Evolutionary conservation across 2,113 vertebrate species (phyloP), one percentile per base, ranked within the genome.

Genomic region (Empidonax traillii): DNA sequence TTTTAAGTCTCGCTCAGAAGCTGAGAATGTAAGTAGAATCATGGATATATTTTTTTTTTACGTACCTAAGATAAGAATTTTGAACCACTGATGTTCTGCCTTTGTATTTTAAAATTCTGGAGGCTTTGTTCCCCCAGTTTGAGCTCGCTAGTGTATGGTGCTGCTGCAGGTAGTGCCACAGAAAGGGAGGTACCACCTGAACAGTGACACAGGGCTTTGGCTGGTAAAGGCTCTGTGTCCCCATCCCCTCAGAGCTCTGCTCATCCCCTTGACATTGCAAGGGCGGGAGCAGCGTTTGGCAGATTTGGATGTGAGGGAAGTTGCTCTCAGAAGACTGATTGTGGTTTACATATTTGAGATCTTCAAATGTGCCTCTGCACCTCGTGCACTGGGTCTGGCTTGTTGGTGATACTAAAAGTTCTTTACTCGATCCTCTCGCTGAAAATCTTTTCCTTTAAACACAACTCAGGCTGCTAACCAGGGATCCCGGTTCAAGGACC

Each of bases 401-500:
- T 4, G 49, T 12, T 85, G 39, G 52, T 23, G 3, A 7, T 77
- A 9, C 71, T 37, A 5, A 9, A 18, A 51, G 15, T 14, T n/a
- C 8, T 55, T 9, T 6, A 2, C 31, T 20, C 28, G 20, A 7
- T 28, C 5, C 31, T 52, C 2, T 24, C 28, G 78, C 52, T 78
- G 75, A 95, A 39, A 76, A 75, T 18, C 2, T 73, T 10, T 49
- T 84, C 9, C 1, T 80, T 95, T 94, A 7, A 20, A 17, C 90
- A 71, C 80, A 10, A 87, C 97, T 18, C 80, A 99, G 99, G 99
- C 99, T 97, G 98, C 99, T 96, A 99, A 99, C 97, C 99, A 99
- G 97, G 99, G 99, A 55, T 99, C 99, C 58, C 99, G 98, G 87
- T 99, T 99, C 97, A 99, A 99, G 98, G 99, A 99, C 94, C 98